Percentiles rank a stretch among this genome's conserved stretches.
Evolutionary conservation across 2,113 vertebrate species (phyloP).

Genomic region (Piprites chloris): DNA sequence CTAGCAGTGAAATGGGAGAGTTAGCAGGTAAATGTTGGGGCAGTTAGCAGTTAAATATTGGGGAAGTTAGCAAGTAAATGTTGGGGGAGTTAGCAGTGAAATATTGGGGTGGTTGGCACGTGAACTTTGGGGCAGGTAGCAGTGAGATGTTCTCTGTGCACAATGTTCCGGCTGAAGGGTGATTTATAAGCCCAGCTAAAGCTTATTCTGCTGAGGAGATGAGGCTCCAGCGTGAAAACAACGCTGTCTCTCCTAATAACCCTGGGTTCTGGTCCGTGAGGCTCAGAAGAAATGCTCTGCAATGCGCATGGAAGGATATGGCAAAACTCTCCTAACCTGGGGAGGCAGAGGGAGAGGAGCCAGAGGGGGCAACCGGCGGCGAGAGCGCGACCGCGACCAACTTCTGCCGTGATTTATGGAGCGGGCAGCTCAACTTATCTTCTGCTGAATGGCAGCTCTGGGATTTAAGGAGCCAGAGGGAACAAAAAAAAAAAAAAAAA

Average conservation of each 20-base stretch:
- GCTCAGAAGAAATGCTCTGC: slow-evolving; percentile 55
- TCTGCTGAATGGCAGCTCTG: neutral
- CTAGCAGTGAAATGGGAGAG: too few relatives aligned
- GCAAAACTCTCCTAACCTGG: slow-evolving; percentile 32
- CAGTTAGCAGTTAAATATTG: too few relatives aligned
- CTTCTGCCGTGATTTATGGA: slow-evolving; percentile 36
- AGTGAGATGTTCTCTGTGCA: neutral
- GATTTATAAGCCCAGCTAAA: slow-evolving; percentile 21
- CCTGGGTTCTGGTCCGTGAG: neutral
- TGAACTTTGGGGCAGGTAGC: neutral
- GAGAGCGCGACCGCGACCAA: neutral
- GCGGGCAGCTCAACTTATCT: neutral
- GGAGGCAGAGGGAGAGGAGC: neutral
- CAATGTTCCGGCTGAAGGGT: slow-evolving; percentile 10
- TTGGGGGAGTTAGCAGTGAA: neutral
- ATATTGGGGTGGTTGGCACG: neutral
- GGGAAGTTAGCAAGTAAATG: too few relatives aligned
- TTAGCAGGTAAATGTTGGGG: too few relatives aligned
- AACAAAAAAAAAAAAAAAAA: neutral
- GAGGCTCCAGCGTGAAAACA: slow-evolving; percentile 19
- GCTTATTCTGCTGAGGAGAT: neutral
- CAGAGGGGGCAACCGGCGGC: neutral
- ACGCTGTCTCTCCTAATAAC: neutral
- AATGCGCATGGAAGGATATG: slow-evolving; percentile 48
- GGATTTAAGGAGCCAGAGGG: neutral